phyloP scores from a whole-genome alignment of 1,140 invertebrate genomes.

The Pentalonia nigronervosa region DNA sequence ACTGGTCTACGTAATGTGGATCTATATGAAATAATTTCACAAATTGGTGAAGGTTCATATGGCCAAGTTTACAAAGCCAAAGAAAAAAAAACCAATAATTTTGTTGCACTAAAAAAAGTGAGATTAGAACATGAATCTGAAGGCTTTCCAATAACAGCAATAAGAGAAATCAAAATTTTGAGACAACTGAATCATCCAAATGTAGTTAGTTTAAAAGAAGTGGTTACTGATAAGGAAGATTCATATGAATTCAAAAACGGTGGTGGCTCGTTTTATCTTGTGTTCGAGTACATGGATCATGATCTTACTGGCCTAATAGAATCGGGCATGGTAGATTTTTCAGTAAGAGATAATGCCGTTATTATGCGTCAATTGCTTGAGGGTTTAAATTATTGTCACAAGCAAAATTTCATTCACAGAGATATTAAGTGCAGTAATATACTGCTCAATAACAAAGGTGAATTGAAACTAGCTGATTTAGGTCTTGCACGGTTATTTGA shows the following conservation, averaged over 20 bases:
- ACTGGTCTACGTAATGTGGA: slow-evolving; percentile 95
- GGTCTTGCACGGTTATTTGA: slow-evolving; percentile 95
- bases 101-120: slow-evolving; percentile 98
- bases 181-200: slow-evolving; percentile 97
- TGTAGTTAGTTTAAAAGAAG: slow-evolving; percentile 97
- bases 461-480: slow-evolving; percentile 98
- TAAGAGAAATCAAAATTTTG: slow-evolving; percentile 98
- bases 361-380: slow-evolving; percentile 99
- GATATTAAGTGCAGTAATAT: slow-evolving; percentile 99
- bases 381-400: slow-evolving; percentile 97
- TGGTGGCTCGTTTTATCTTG: slow-evolving; percentile 97
- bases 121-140: slow-evolving; percentile 99
- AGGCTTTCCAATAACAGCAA: slow-evolving; percentile 99
- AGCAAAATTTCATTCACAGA: slow-evolving; percentile 97
- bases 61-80: slow-evolving; percentile 98
- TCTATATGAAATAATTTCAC: slow-evolving; percentile 78
- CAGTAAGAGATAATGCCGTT: slow-evolving; percentile 93
- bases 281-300: slow-evolving; percentile 99
- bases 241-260: slow-evolving; percentile 92
- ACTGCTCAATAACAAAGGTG: slow-evolving; percentile 97
- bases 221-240: slow-evolving; percentile 98
- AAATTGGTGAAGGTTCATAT: slow-evolving; percentile 98
- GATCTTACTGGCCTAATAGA: slow-evolving; percentile 98
- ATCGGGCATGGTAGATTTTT: slow-evolving; percentile 95
- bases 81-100: slow-evolving; percentile 68